Evolutionary conservation across 2,797 vertebrate genomes (phyloP).

Genomic region (Parauchenoglanis ngamensis): DNA sequence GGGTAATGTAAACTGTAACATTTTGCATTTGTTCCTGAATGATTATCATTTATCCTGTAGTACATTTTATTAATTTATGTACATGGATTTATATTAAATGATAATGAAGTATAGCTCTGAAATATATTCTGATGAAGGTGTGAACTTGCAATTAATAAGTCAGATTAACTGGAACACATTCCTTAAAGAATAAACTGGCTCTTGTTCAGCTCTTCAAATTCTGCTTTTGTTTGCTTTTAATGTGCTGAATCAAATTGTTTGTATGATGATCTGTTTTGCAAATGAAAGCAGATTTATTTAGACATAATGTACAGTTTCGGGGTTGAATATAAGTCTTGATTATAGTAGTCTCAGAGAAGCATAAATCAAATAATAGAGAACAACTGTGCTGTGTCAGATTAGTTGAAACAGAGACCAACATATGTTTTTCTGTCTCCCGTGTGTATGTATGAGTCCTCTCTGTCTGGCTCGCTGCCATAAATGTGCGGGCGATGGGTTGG

Average conservation of each 20-base stretch:
- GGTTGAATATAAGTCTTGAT: background rate
- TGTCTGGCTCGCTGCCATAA: slow-evolving; percentile 20
- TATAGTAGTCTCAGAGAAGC: slow-evolving; percentile 13
- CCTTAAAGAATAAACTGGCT: background rate
- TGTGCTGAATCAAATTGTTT: background rate
- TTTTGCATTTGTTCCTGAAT: background rate
- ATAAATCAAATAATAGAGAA: slow-evolving; percentile 48
- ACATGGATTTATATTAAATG: background rate
- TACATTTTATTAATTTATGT: slow-evolving; percentile 5
- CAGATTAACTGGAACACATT: background rate
- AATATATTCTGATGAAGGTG: background rate
- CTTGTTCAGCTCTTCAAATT: background rate
- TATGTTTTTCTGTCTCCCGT: slow-evolving; percentile 45
- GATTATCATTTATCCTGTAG: background rate
- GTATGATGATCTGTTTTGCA: background rate
- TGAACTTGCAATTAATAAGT: background rate
- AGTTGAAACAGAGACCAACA: slow-evolving; percentile 35
- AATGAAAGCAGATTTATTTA: background rate
- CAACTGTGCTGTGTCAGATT: slow-evolving; percentile 45
- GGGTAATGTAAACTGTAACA: background rate
- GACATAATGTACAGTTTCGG: slow-evolving; percentile 2
- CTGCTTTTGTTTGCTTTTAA: background rate
- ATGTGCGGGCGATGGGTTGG: slow-evolving; percentile 12
- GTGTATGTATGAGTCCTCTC: slow-evolving; percentile 13
- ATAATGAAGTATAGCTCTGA: background rate